Evolutionary conservation across 2,888 invertebrate genomes (phyloP), one percentile per base, ranked within the genome.

Genomic region (Xylocampa areola): DNA sequence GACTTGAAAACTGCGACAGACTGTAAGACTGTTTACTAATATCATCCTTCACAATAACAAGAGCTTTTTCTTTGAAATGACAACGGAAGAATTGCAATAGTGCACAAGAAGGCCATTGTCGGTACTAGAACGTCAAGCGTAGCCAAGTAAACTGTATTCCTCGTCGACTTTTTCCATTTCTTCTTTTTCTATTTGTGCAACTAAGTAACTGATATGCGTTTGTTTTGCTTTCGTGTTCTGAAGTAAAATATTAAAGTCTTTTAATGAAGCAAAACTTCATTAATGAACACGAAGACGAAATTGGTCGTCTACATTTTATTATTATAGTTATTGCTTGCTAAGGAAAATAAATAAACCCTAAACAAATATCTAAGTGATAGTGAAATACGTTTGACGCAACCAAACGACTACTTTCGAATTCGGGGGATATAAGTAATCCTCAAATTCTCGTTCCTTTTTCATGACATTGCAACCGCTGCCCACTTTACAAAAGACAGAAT

Each of bases 41-140:
- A 63, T 45, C 29, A 45, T 47, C 19, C 10, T 30, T 13, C 33
- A 33, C 41, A 69, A 69, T 44, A 63, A 61, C 69, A 52, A 63
- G 10, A 41, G 53, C 70, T 23, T 51, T 63, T 69, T 64, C 70
- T 53, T 52, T 64, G 55, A 63, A 69, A 69, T 69, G 64, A 53
- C 63, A 45, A 47, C 32, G 45, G 45, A 69, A 47, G 70, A 69
- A 64, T 64, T 63, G 63, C 63, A 64, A 53, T 69, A 47, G 64
- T 43, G 70, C 54, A 63, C 64, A 69, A 64, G 69, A 53, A 69
- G 41, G 37, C 32, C 45, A 47, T 41, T 63, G 63, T 64, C 53
- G 70, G 30, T 45, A 44, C 44, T 39, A 21, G 44, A 41, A 63
- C 63, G 70, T 63, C 63, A 33, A 45, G 54, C 70, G 63, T 39